Conservation (phyloP, 92 coral and sea anemone genomes). For the Actinernus sp. region DNA sequence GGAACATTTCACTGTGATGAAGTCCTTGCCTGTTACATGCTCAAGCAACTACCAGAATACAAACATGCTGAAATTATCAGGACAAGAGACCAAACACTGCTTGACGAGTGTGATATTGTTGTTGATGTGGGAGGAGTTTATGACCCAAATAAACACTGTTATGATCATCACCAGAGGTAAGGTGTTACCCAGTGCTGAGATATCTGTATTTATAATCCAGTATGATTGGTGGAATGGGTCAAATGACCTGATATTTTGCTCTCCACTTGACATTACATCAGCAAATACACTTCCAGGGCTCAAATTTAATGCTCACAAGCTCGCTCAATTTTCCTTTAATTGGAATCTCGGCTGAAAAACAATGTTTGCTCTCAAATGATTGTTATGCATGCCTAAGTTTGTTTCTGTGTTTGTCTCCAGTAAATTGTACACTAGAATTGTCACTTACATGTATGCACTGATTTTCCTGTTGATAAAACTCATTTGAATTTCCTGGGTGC, state of each 20-base stretch:
- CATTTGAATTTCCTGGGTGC: too few relatives aligned
- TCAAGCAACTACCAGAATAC: conserved; percentile 83
- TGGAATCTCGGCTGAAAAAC: too few relatives aligned
- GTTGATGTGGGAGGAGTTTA: conserved; percentile 97
- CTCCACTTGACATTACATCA: background rate
- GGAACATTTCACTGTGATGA: conserved; percentile 99
- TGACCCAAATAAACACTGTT: conserved; percentile 79
- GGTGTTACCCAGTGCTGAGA: too few relatives aligned
- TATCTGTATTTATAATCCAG: too few relatives aligned
- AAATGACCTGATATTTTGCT: background rate
- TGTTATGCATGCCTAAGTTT: too few relatives aligned
- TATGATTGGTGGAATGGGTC: too few relatives aligned
- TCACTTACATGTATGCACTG: too few relatives aligned
- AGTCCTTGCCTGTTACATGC: conserved; percentile 91
- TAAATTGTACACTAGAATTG: too few relatives aligned
- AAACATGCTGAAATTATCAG: conserved; percentile 83
- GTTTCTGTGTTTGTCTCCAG: too few relatives aligned
- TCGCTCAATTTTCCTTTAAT: background rate
- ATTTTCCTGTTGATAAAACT: too few relatives aligned
- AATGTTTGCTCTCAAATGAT: too few relatives aligned
- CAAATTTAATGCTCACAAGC: too few relatives aligned
- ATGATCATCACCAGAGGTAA: conserved; percentile 97
- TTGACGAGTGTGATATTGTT: conserved; percentile 86
- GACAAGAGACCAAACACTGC: conserved; percentile 81
- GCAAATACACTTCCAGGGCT: background rate